Percentiles rank a stretch among this genome's conserved stretches.
These are phyloP conservation scores for Picathartes gymnocephalus DNA, from an alignment of 2,113 vertebrate genomes.

Conservation along the genomic window DNA sequence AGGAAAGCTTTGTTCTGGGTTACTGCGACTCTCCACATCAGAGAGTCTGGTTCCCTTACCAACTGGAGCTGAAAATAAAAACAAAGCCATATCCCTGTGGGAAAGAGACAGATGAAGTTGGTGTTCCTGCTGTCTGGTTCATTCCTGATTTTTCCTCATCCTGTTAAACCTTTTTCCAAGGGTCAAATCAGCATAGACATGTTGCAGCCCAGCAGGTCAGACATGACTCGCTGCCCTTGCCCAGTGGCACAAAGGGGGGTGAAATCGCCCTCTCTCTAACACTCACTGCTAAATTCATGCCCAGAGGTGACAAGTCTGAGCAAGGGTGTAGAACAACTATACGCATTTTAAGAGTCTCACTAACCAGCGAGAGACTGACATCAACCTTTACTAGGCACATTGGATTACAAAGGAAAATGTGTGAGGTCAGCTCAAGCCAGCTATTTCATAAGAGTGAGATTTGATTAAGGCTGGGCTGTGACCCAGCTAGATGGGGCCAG, in stretches of 20 bases:
- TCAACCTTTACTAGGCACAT: neutral
- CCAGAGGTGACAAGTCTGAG: neutral
- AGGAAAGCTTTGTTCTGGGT: neutral
- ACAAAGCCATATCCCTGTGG: neutral
- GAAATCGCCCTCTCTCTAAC: neutral
- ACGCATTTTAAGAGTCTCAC: neutral
- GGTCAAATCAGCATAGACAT: fast-evolving
- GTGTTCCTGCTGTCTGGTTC: neutral
- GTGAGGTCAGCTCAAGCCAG: neutral
- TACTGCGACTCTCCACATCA: neutral
- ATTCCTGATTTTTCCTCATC: neutral
- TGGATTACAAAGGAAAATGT: neutral
- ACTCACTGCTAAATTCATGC: neutral
- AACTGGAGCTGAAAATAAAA: neutral
- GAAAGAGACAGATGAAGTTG: neutral
- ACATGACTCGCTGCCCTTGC: fast-evolving
- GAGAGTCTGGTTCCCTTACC: neutral
- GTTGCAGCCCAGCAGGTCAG: neutral
- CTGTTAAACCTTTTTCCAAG: neutral
- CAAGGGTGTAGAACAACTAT: neutral
- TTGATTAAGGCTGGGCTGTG: neutral
- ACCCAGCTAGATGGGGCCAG: neutral
- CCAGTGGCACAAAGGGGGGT: neutral
- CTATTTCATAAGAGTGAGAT: neutral
- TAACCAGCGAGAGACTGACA: neutral